These are phyloP conservation scores for Eumaeus atala DNA, from an alignment of 1,140 invertebrate genomes.

Conservation along the genomic window DNA sequence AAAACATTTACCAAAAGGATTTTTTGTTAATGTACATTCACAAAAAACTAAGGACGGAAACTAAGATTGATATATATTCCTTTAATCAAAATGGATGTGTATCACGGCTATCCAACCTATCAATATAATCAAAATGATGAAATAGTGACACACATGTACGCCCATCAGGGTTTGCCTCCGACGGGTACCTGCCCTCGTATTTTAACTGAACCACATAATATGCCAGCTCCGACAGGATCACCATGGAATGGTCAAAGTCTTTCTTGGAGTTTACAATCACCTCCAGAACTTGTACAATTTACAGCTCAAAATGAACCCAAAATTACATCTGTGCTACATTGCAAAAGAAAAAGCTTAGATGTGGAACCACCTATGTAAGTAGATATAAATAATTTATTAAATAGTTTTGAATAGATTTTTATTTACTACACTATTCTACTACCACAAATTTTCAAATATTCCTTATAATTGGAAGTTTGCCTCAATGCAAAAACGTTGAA, in stretches of 20 bases:
- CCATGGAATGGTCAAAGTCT: constrained; percentile 65
- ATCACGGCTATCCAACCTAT: constrained; percentile 42
- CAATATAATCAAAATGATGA: constrained; percentile 56
- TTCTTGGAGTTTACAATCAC: constrained; percentile 58
- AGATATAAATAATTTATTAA: not conserved
- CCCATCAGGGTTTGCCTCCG: constrained; percentile 43
- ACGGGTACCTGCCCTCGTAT: constrained; percentile 29
- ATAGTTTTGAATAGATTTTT: constrained; percentile 10
- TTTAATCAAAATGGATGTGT: constrained; percentile 50
- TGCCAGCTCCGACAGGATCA: constrained; percentile 58
- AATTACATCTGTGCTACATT: constrained; percentile 41
- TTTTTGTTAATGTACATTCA: too few species aligned
- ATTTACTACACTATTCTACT: constrained; percentile 65
- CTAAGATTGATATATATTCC: too few species aligned
- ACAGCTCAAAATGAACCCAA: constrained; percentile 43
- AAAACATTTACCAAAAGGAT: too few species aligned
- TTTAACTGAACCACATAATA: constrained; percentile 39
- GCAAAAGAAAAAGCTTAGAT: constrained; percentile 60
- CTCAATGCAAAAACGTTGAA: too few species aligned
- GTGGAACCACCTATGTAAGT: constrained; percentile 60
- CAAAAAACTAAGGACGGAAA: too few species aligned
- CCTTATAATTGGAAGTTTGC: too few species aligned
- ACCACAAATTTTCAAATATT: too few species aligned
- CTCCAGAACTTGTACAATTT: constrained; percentile 60
- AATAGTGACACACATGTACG: constrained; percentile 54